Conservation (phyloP, 2,888 invertebrate species). For the Meteorus colon region DNA sequence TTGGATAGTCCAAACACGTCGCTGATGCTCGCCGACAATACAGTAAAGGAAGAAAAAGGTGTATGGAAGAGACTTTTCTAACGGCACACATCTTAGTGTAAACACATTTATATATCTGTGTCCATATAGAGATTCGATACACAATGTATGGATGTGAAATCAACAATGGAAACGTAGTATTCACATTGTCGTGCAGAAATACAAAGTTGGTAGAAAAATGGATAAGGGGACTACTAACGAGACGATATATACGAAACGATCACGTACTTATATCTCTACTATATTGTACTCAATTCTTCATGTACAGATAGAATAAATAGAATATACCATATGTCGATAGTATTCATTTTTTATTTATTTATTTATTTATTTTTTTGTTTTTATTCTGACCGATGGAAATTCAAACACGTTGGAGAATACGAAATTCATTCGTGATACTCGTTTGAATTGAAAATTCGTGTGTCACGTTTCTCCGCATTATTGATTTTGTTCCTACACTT, state of each 20-base stretch:
- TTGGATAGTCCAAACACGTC: constrained; percentile 60
- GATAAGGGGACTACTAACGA: constrained; percentile 56
- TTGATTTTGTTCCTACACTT: too few relatives aligned
- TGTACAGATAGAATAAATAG: not conserved
- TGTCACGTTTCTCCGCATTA: too few relatives aligned
- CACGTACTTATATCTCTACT: constrained; percentile 25
- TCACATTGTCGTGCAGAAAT: constrained; percentile 45
- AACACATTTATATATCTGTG: not conserved
- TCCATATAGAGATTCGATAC: constrained; percentile 34
- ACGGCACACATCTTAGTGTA: constrained; percentile 16
- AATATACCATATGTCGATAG: not conserved
- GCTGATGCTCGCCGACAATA: constrained; percentile 30
- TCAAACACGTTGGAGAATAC: too few relatives aligned
- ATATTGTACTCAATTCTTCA: not conserved
- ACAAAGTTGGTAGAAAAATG: constrained; percentile 50
- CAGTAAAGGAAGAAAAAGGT: constrained; percentile 52
- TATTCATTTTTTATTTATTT: not conserved
- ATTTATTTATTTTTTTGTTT: not conserved
- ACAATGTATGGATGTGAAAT: constrained; percentile 53
- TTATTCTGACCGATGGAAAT: not conserved
- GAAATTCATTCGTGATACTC: too few relatives aligned
- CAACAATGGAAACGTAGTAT: constrained; percentile 54
- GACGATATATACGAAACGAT: constrained; percentile 27
- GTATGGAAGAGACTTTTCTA: constrained; percentile 48
- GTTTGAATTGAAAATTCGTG: too few relatives aligned